Base-by-base conservation (phyloP, 2,888 invertebrate species). In the Xanthorhoe spadicearia region DNA sequence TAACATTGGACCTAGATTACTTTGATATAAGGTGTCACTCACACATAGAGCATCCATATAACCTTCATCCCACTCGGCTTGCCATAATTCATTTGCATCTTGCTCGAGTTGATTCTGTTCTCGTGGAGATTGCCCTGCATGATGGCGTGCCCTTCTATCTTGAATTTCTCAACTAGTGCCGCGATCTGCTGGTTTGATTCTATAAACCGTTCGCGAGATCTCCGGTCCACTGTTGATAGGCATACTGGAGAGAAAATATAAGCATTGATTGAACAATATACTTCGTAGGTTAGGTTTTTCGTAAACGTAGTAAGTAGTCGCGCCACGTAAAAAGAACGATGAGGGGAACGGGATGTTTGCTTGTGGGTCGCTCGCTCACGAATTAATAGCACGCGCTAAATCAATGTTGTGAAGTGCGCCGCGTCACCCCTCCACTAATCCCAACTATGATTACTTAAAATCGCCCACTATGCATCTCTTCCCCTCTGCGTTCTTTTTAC, bases 141-240 rank as follows among this genome's bases (percentile, higher is more conserved):
- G 75, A 96, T 95, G 9, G 95, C 94, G 7, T 95, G 95, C 0
- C 98, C 98, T 87, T 98, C 98, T 38, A 96, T 88, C 81, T 97
- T 97, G 86, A 98, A 98, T 80, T 98, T 97, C 77, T 98, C 98
- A 0, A 98, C 98, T 15, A 99, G 88, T 0, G 97, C 97, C 2
- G 97, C 96, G 74, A 99, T 98, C 88, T 98, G 98, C 77, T 97
- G 97, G 83, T 98, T 98, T 0, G 98, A 99, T 83, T 98, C 98
- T 51, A 98, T 94, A 82, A 99, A 99, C 23, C 98, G 94, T 82
- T 99, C 98, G 13, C 98, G 94, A 0, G 98, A 98, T 73, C 94
- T 85, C 32, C 95, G 83, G 83, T 95, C 95, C 17, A 95, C 95
- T 1, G 95, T 95, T 63, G 95, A 95, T 15, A 95, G 83, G 74